Evolutionary conservation across 2,797 vertebrate species (phyloP), one percentile per base, ranked within the genome.

Genomic region (Huso huso): DNA sequence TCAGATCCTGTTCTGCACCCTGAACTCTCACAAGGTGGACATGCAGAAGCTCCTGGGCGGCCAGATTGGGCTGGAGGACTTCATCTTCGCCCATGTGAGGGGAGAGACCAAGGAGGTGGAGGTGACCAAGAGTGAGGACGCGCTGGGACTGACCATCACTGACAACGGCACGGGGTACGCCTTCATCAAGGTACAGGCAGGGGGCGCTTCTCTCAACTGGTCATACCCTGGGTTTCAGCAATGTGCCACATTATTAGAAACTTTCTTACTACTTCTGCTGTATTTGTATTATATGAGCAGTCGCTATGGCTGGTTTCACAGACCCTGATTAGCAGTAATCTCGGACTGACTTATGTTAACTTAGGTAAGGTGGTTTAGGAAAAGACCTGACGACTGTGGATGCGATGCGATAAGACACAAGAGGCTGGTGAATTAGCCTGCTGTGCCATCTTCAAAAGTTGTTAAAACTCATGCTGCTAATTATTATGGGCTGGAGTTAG

Each of bases 1-100:
- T 49, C 81, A 99, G 96, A 99, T 99, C 76, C 81, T 99, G 10
- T 99, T 99, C 76, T 99, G 96, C 78, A 99, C 96, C 5, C 86
- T 98, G 57, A 98, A 98, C 81, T 95, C 96, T 0, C 95, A 98
- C 77, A 98, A 97, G 72, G 95, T 98, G 70, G 96, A 99, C 83
- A 99, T 99, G 96, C 94, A 95, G 85, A 98, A 95, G 76, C 87
- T 98, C 1, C 81, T 99, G 62, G 96, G 96, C 0, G 96, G 96
- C 0, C 96, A 99, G 87, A 99, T 98, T 0, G 96, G 96, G 9
- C 80, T 98, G 78, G 96, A 98, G 77, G 96, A 99, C 71, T 99
- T 98, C 74, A 98, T 99, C 80, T 99, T 99, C 0, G 96, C 96
- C 49, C 96, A 99, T 0, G 88, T 97, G 58, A 86, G 94, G 4